Evolutionary conservation across 2,888 invertebrate species (phyloP), one percentile per base, ranked within the genome.

Genomic region (Chloromyia formosa): DNA sequence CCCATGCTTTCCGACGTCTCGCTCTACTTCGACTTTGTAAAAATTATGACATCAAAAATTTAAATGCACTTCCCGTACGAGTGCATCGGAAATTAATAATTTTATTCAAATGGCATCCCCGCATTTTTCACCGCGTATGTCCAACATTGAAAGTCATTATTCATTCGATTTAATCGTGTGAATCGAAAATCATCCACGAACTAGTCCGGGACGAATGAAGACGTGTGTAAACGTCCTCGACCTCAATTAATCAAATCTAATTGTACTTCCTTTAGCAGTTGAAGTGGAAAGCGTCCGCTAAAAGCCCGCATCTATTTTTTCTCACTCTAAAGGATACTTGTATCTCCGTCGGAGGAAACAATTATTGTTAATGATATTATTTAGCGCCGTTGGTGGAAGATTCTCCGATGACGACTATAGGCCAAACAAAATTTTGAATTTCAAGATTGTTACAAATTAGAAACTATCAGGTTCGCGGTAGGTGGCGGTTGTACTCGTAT

Each of bases 381-480:
- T 69, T 27, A 35, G 35, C 56, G 22, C 56, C 69, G 9, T 27
- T 18, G 56, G 54, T 23, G 49, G 22, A 10, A 14, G 49, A 66
- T 20, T 18, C 54, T 49, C 9, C 22, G 16, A n/a, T 27, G 69
- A 23, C n/a, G n/a, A n/a, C n/a, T n/a, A n/a, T n/a, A 54, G 27
- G 20, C 22, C 45, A 66, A 20, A 45, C 40, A 69, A 56, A 54
- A 35, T 35, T 35, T 35, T 35, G 7, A 35, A 35, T 35, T 69
- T 54, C 53, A 69, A 69, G 54, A 69, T 69, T 69, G 69, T 69
- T 16, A 69, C 69, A 69, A 69, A 69, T 69, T 69, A 69, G 69
- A 69, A 69, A 54, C 69, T 69, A 69, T 69, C 56, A 27, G 54
- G 69, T 35, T 54, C 69, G 35, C 69, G 10, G 54, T 69, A 69